Conservation (phyloP, 2,113 vertebrate genomes). For the Eulemur rufifrons region DNA sequence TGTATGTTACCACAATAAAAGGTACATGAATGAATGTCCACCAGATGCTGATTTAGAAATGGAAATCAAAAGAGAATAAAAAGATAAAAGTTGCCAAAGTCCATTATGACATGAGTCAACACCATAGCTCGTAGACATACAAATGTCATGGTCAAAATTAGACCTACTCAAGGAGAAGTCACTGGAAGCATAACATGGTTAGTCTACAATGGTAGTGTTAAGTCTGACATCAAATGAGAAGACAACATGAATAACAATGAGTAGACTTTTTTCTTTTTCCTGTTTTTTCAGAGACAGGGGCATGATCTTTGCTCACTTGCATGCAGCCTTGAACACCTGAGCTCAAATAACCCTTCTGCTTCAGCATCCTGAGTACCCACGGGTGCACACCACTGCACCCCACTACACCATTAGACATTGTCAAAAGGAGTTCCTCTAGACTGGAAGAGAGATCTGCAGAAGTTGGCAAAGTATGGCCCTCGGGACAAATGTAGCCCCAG, state of each 20-base stretch:
- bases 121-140: neutral
- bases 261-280: too few relatives aligned
- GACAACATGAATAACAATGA: neutral
- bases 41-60: neutral
- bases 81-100: neutral
- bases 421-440: neutral
- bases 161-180: neutral
- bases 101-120: neutral
- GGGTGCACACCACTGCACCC: too few relatives aligned
- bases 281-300: too few relatives aligned
- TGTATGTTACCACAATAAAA: neutral
- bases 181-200: rapidly evolving
- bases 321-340: too few relatives aligned
- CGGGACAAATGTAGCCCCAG: neutral
- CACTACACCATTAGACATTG: neutral
- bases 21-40: neutral
- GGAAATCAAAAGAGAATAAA: neutral
- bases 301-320: too few relatives aligned
- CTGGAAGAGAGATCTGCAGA: neutral
- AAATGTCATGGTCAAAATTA: neutral
- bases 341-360: too few relatives aligned
- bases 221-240: neutral
- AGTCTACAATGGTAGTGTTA: neutral
- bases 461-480: rapidly evolving
- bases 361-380: too few relatives aligned